Base-by-base conservation (phyloP, 2,797 vertebrate species). In the Sphaeramia orbicularis region DNA sequence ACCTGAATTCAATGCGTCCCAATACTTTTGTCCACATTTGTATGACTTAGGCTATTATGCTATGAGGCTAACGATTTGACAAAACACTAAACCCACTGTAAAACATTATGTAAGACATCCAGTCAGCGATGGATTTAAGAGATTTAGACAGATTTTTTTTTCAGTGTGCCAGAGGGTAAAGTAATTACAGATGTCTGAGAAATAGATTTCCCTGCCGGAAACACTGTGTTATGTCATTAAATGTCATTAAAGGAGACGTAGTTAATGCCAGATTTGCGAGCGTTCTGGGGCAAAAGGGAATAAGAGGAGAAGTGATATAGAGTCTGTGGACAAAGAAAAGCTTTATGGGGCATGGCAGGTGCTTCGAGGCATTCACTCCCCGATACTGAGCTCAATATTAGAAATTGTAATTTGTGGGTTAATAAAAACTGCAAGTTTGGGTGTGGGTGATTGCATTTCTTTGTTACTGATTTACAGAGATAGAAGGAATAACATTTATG, bases 351-450 rank as follows among this genome's bases (percentile, higher is more conserved):
- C 41, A 6, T 77, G 86, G 52, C 81, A 80, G 57, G 9, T 48
- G 74, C 80, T 65, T 59, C 11, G 4, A 70, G 74, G 62, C 73
- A 77, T 62, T 58, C 7, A 21, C 45, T 27, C 59, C 35, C 44
- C 48, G 8, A 55, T 58, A 40, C 50, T 15, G 37, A 64, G 54
- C 27, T 51, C 44, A 67, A 69, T 41, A 83, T 80, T 69, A 74
- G 14, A 80, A 80, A 78, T 65, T 84, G 43, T 78, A 78, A 87
- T 85, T 73, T 60, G 27, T 76, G 65, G 37, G 53, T 69, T 73
- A 70, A 76, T 74, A 67, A 65, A 44, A 81, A 66, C 5, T 37
- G 71, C 7, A 74, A 37, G 16, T 12, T 48, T 58, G 54, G 9
- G 21, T 27, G 68, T 66, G 53, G 72, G 60, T 45, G 54, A 40